phyloP scores from a whole-genome alignment of 1,140 invertebrate genomes.

The Akabosia matsudoensis region DNA sequence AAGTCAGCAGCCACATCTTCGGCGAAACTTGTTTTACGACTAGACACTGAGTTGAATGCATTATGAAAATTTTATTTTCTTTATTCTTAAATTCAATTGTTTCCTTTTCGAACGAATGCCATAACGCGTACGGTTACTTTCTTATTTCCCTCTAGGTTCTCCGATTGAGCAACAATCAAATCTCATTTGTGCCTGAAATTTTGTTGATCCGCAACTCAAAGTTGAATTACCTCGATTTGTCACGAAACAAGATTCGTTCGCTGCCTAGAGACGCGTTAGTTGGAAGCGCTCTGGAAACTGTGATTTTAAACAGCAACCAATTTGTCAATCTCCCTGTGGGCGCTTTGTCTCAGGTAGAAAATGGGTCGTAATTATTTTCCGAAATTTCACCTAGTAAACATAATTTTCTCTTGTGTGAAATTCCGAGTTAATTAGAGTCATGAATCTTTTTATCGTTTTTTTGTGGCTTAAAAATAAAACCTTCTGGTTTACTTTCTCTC shows the following conservation, averaged over 20 bases:
- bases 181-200: slow-evolving; percentile 49
- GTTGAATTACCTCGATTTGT: slow-evolving; percentile 51
- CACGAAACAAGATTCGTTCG: slow-evolving; percentile 51
- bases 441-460: neutral
- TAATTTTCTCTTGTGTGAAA: neutral
- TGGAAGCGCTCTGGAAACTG: slow-evolving; percentile 49
- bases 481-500: neutral
- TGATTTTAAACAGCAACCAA: slow-evolving; percentile 51
- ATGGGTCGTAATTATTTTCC: neutral
- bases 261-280: slow-evolving; percentile 51
- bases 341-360: slow-evolving; percentile 41
- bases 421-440: neutral
- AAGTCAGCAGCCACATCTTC: neutral
- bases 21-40: too few relatives aligned
- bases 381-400: neutral
- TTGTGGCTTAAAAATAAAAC: too few relatives aligned
- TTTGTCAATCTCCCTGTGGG: slow-evolving; percentile 50
- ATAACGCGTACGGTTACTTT: neutral
- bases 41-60: too few relatives aligned
- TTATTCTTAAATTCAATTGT: neutral
- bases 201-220: slow-evolving; percentile 50
- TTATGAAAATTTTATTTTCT: neutral
- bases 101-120: neutral
- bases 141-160: slow-evolving; percentile 47
- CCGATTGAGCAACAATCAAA: slow-evolving; percentile 51